Evolutionary conservation across 2,113 vertebrate genomes (phyloP), one percentile per base, ranked within the genome.

Genomic region (Noturus placidus): DNA sequence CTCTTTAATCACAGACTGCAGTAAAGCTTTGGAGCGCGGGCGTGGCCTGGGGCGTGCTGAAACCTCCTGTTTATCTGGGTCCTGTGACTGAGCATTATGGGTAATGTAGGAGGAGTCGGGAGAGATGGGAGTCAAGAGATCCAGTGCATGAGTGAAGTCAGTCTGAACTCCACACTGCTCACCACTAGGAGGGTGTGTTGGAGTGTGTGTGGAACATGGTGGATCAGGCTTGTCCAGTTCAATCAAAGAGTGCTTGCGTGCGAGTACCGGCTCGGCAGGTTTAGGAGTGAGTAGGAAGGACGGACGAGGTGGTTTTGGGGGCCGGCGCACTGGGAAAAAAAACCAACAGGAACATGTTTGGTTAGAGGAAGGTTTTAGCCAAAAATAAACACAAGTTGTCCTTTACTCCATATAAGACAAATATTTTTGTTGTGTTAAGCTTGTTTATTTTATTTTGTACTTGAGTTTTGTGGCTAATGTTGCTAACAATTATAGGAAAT

Each of bases 11-110:
- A 87, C 22, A 7, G 90, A 89, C 38, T 52, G 91, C 0, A 96
- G 90, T 85, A 93, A 93, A 89, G 89, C 88, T 92, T 95, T 96
- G 84, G 97, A 95, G 67, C 98, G 97, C 82, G 98, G 98, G 80
- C 94, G 98, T 90, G 97, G 97, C 92, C 95, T 96, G 30, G 98
- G 98, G 59, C 91, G 95, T 93, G 91, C 86, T 7, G 69, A 27
- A 0, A 30, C 10, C 20, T 88, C 65, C 42, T 87, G 79, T 77
- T 86, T 78, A 57, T 46, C 35, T 15, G 46, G 59, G n/a, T 30
- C 56, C 30, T 88, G 61, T 10, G 35, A 70, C 22, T 74, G 7
- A 63, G 86, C 30, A 69, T 79, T 67, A 1, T 74, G 52, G 20
- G 38, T 57, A 2, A n/a, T 57, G 14, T 76, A 69, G 15, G 86